Evolutionary conservation across 2,888 invertebrate genomes (phyloP).

Genomic region (Siphlonurus alternatus): DNA sequence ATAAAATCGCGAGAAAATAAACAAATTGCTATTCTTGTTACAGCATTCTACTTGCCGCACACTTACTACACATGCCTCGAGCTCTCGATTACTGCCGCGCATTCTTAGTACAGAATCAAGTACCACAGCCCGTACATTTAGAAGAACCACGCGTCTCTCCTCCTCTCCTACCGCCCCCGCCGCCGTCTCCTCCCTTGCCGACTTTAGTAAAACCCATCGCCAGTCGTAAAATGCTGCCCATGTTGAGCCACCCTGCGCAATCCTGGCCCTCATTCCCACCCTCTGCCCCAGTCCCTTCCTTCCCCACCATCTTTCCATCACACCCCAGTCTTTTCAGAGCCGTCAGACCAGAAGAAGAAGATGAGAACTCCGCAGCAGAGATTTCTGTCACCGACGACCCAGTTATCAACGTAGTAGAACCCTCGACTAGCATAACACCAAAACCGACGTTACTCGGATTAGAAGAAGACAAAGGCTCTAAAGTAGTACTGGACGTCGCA

Average conservation of each 20-base stretch:
- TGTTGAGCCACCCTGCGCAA: conserved; percentile 20
- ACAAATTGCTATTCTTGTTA: no score
- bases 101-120: conserved; percentile 37
- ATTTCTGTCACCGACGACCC: not conserved
- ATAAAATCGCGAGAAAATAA: no score
- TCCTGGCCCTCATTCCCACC: conserved; percentile 13
- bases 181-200: conserved; percentile 16
- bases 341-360: conserved; percentile 2
- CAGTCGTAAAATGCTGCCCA: conserved; percentile 25
- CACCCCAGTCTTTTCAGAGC: not conserved
- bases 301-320: conserved; percentile 5
- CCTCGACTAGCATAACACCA: not conserved
- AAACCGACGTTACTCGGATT: not conserved
- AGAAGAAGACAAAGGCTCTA: conserved; percentile 17
- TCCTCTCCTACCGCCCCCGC: conserved; percentile 16
- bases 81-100: conserved; percentile 50
- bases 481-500: conserved; percentile 67
- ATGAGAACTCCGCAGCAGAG: conserved; percentile 7
- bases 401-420: not conserved
- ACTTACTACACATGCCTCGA: conserved; percentile 54
- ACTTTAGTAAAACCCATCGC: conserved; percentile 38
- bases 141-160: conserved; percentile 31
- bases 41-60: conserved; percentile 45
- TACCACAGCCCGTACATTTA: conserved; percentile 24
- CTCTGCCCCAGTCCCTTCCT: conserved; percentile 11